Evolutionary conservation across 2,113 vertebrate species (phyloP).

Genomic region (Oreochromis tanganicae): DNA sequence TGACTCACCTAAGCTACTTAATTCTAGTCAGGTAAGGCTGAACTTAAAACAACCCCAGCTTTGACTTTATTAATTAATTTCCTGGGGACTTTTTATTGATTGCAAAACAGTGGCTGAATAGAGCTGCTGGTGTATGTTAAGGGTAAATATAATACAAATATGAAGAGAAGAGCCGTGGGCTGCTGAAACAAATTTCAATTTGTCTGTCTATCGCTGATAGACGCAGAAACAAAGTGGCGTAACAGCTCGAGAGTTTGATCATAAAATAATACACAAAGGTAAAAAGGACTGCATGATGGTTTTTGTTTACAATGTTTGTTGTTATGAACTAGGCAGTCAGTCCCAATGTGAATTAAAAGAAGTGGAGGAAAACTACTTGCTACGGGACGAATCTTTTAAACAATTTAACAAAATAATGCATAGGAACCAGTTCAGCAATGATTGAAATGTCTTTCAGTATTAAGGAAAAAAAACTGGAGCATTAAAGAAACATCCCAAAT

Average conservation of each 20-base stretch:
- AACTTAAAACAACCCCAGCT: constrained; percentile 44
- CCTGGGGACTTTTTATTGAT: constrained; percentile 51
- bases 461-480: neutral
- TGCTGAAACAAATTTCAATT: constrained; percentile 25
- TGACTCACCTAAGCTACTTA: constrained; percentile 28
- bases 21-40: constrained; percentile 55
- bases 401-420: neutral
- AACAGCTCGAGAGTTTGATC: neutral
- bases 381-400: neutral
- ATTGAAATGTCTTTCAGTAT: neutral
- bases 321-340: neutral
- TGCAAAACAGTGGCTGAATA: constrained; percentile 16
- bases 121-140: neutral
- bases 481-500: neutral
- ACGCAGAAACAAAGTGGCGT: neutral
- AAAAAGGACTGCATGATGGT: neutral
- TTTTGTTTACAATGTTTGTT: neutral
- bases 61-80: constrained; percentile 69
- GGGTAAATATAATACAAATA: constrained; percentile 25
- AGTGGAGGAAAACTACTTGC: neutral
- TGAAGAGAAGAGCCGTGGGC: constrained; percentile 1
- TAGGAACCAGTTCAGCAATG: neutral
- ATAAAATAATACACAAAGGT: neutral
- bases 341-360: neutral
- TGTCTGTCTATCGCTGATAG: neutral